phyloP scores from a whole-genome alignment of 1,140 invertebrate genomes.

The Listronotus bonariensis region DNA sequence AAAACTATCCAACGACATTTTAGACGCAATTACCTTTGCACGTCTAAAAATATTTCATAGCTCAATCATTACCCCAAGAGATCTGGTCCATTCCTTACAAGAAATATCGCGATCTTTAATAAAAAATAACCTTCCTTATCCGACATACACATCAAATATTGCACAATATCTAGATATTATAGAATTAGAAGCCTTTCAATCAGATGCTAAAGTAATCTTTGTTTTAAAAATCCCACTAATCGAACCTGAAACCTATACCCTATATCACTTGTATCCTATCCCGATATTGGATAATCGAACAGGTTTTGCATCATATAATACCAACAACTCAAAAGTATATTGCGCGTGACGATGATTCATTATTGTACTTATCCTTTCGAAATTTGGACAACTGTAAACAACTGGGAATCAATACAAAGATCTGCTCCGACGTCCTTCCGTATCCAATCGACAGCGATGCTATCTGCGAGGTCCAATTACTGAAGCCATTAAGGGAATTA shows the following conservation, averaged over 20 bases:
- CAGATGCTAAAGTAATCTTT: constrained; percentile 23
- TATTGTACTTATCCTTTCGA: constrained; percentile 11
- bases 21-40: constrained; percentile 24
- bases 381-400: constrained; percentile 8
- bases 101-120: constrained; percentile 18
- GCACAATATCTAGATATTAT: constrained; percentile 19
- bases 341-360: constrained; percentile 14
- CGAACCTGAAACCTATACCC: constrained; percentile 7
- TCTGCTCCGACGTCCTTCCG: no score
- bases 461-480: no score
- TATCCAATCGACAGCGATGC: no score
- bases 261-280: constrained; percentile 22
- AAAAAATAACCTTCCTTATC: constrained; percentile 27
- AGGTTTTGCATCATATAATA: background rate
- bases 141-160: constrained; percentile 2
- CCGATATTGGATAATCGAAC: constrained; percentile 23
- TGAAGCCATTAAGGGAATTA: no score
- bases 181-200: constrained; percentile 27
- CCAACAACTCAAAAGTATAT: constrained; percentile 20
- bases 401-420: background rate
- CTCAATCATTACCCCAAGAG: constrained; percentile 20
- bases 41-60: constrained; percentile 17
- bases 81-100: constrained; percentile 9
- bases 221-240: constrained; percentile 22
- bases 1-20: constrained; percentile 7